These are phyloP conservation scores for Turritopsis rubra DNA, from an alignment of 30 jellyfish, hydroid and myxozoan species.

Conservation along the genomic window DNA sequence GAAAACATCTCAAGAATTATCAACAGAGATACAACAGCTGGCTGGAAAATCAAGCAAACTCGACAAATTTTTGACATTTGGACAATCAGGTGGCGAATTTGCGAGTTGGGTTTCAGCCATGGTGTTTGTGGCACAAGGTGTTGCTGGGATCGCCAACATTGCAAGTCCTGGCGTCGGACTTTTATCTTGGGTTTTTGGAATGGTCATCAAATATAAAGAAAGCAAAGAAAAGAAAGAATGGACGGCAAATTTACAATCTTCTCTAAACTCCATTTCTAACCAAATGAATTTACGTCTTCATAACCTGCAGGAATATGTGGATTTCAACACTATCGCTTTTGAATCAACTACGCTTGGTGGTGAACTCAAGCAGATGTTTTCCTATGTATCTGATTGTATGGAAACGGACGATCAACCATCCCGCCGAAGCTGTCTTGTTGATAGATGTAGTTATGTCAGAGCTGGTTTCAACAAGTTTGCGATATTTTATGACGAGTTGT, in stretches of 20 bases:
- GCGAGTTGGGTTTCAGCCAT: conserved; percentile 11
- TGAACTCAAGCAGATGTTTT: background rate
- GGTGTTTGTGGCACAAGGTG: background rate
- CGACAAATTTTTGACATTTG: background rate
- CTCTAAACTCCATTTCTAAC: background rate
- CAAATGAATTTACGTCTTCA: background rate
- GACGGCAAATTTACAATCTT: background rate
- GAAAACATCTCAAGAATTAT: background rate
- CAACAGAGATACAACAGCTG: background rate
- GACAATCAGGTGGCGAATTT: conserved; percentile 4
- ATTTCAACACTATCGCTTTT: background rate
- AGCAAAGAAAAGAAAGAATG: background rate
- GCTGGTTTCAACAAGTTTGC: conserved; percentile 14
- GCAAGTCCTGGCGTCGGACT: conserved; percentile 11
- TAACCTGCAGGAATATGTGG: background rate
- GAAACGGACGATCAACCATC: background rate
- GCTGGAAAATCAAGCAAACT: background rate
- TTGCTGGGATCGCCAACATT: background rate
- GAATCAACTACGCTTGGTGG: background rate
- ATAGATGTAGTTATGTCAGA: background rate
- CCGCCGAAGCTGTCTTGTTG: background rate
- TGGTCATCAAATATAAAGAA: background rate
- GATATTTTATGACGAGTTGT: background rate
- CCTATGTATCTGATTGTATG: background rate
- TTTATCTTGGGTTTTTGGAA: background rate